These are phyloP conservation scores for Mechanitis messenoides DNA, from an alignment of 2,888 invertebrate species.

Conservation along the genomic window DNA sequence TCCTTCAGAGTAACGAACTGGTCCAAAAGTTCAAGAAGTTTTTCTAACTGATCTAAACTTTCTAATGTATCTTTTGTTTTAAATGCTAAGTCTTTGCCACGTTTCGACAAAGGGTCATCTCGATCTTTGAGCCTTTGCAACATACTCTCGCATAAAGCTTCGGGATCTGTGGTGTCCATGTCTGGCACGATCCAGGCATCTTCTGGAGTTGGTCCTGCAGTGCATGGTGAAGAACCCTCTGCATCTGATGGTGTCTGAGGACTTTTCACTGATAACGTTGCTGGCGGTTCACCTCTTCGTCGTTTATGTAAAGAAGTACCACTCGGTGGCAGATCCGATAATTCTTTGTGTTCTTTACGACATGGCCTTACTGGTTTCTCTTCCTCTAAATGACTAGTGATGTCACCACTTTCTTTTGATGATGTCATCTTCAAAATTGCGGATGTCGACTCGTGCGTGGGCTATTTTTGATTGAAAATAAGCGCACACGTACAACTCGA, in stretches of 20 bases:
- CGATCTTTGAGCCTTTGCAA: conserved; percentile 58
- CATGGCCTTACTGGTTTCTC: conserved; percentile 32
- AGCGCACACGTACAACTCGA: conserved; percentile 57
- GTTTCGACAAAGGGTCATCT: conserved; percentile 66
- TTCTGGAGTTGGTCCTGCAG: conserved; percentile 57
- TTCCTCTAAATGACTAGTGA: conserved; percentile 39
- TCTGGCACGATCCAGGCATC: conserved; percentile 52
- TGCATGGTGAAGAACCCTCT: conserved; percentile 66
- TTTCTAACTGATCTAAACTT: conserved; percentile 87
- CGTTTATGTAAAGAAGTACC: conserved; percentile 67
- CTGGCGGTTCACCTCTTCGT: conserved; percentile 62
- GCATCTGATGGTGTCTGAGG: conserved; percentile 62
- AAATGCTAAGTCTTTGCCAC: conserved; percentile 74
- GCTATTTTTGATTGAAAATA: conserved; percentile 70
- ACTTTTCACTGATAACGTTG: conserved; percentile 56
- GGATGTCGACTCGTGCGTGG: conserved; percentile 43
- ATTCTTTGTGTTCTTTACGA: conserved; percentile 42
- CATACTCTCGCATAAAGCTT: conserved; percentile 61
- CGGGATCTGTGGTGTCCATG: conserved; percentile 50
- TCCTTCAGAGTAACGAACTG: conserved; percentile 83
- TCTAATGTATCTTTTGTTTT: conserved; percentile 78
- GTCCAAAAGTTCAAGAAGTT: conserved; percentile 85
- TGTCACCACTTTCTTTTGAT: conserved; percentile 55
- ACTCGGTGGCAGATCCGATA: conserved; percentile 55
- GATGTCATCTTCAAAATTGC: conserved; percentile 55